Conservation (phyloP, 2,797 vertebrate species). For the Sebastes wilsoni region DNA sequence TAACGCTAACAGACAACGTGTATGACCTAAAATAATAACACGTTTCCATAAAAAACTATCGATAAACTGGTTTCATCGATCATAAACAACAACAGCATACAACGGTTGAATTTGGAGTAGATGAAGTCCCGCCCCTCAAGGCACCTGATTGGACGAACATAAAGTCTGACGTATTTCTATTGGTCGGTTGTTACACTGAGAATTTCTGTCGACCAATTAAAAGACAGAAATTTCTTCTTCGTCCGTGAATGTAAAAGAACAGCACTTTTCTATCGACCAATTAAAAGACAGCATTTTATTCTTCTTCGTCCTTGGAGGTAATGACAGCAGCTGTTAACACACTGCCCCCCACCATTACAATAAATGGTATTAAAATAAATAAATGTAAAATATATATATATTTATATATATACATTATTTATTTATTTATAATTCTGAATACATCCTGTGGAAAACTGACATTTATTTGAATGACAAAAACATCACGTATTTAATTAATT, state of each 20-base stretch:
- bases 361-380: too few species aligned
- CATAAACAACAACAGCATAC: neutral
- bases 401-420: too few species aligned
- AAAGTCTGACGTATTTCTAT: neutral
- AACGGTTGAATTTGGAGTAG: conserved; percentile 11
- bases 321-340: neutral
- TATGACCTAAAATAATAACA: neutral
- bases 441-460: too few species aligned
- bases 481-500: too few species aligned
- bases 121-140: conserved; percentile 4
- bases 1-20: neutral
- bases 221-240: conserved; percentile 21
- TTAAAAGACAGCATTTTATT: conserved; percentile 3
- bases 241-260: neutral
- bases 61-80: neutral
- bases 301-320: neutral
- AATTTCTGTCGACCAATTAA: neutral
- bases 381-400: too few species aligned
- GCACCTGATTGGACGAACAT: conserved; percentile 18
- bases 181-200: neutral
- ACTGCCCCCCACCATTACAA: too few species aligned
- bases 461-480: too few species aligned
- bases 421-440: too few species aligned
- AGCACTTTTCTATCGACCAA: neutral
- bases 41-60: neutral